Evolutionary conservation across 2,888 invertebrate species (phyloP).

Genomic region (Hypsopygia costalis): DNA sequence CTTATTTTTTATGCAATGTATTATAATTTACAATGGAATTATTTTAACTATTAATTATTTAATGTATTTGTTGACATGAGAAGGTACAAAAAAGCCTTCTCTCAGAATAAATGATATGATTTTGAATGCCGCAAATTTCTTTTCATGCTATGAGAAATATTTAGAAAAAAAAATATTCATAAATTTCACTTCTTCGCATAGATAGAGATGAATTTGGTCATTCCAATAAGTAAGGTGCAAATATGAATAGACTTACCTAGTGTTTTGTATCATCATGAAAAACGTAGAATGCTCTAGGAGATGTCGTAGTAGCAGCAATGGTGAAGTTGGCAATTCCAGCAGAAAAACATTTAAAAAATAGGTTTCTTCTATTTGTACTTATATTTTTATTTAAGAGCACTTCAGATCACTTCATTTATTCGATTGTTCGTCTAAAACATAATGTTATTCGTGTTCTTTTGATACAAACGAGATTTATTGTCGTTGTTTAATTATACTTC

Average conservation of each 20-base stretch:
- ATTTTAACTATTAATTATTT: no score
- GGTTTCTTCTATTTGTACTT: slow-evolving; percentile 38
- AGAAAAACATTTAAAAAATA: slow-evolving; percentile 26
- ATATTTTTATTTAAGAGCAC: slow-evolving; percentile 48
- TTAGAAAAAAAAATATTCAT: no score
- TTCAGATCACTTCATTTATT: slow-evolving; percentile 39
- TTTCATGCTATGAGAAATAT: no score
- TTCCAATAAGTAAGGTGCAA: no score
- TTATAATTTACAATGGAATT: no score
- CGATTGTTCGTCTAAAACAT: slow-evolving; percentile 46
- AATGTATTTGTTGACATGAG: no score
- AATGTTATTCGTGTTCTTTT: slow-evolving; percentile 44
- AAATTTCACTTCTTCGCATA: no score
- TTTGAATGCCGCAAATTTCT: no score
- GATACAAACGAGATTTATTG: slow-evolving; percentile 28
- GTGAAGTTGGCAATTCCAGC: slow-evolving; percentile 25
- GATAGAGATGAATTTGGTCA: no score
- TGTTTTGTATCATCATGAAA: slow-evolving; percentile 63
- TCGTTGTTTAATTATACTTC: slow-evolving; percentile 23
- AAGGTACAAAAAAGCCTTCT: no score
- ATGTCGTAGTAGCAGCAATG: slow-evolving; percentile 26
- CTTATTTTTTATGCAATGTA: no score
- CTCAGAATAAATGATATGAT: no score
- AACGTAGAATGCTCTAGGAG: slow-evolving; percentile 46
- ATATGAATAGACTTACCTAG: slow-evolving; percentile 74